These are phyloP conservation scores for Caenorhabditis sp. DNA, from an alignment of 2,888 invertebrate genomes.

Conservation along the genomic window DNA sequence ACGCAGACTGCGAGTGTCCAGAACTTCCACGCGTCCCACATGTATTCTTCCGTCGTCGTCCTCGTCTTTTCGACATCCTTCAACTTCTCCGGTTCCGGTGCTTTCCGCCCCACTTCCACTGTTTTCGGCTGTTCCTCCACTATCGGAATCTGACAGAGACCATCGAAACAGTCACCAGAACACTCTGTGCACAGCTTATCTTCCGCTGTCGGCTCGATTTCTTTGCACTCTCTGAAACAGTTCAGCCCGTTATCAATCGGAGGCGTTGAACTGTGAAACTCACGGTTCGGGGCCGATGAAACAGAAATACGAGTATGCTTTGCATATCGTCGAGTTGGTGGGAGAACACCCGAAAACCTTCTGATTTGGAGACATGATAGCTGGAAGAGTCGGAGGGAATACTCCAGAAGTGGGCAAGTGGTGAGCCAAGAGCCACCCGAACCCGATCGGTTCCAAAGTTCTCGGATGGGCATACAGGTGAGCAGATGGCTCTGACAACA, in stretches of 20 bases:
- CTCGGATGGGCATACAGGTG: conserved; percentile 24
- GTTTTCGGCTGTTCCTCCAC: background rate
- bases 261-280: background rate
- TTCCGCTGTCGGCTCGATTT: background rate
- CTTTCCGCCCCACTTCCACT: background rate
- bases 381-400: conserved; percentile 1
- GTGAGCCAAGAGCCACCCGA: background rate
- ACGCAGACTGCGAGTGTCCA: conserved; percentile 10
- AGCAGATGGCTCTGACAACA: too few relatives aligned
- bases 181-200: conserved; percentile 19
- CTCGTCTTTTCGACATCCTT: background rate
- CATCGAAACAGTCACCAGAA: conserved; percentile 17
- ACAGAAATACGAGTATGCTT: conserved; percentile 29
- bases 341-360: conserved; percentile 26
- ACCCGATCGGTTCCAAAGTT: conserved; percentile 13
- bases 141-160: conserved; percentile 8
- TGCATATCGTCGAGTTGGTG: background rate
- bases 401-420: background rate
- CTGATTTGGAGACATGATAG: background rate
- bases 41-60: background rate
- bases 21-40: conserved; percentile 1
- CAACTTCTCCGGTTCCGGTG: background rate
- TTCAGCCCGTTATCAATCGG: too few relatives aligned
- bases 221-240: background rate
- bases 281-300: conserved; percentile 12